These are phyloP conservation scores for Zele albiditarsus DNA, from an alignment of 2,888 invertebrate genomes.

Conservation along the genomic window DNA sequence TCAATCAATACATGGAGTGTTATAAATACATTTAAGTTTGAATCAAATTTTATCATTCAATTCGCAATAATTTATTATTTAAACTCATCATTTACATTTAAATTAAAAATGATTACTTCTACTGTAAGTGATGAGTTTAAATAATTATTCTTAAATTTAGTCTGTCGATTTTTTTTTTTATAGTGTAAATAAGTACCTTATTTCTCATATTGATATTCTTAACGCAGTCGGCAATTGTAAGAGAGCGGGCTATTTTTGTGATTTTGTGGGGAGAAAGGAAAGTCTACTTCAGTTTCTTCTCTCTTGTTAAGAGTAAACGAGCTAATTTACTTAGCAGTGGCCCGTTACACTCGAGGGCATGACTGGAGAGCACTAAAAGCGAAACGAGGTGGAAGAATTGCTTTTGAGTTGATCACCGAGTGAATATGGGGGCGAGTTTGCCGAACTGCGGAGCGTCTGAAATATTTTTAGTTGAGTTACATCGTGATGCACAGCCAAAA, in stretches of 20 bases:
- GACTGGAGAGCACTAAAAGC: slow-evolving; percentile 25
- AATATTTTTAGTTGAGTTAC: slow-evolving; percentile 12
- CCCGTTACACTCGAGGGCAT: slow-evolving; percentile 40
- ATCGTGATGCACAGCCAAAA: slow-evolving; percentile 12
- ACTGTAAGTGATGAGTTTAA: no score
- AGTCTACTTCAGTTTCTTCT: slow-evolving; percentile 8
- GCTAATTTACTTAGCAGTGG: slow-evolving; percentile 42
- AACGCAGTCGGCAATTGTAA: background rate
- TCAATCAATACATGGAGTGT: no score
- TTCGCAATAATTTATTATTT: no score
- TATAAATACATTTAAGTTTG: no score
- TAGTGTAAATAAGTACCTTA: background rate
- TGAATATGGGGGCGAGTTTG: slow-evolving; percentile 13
- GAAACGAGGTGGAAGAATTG: slow-evolving; percentile 37
- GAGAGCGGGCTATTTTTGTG: slow-evolving; percentile 1
- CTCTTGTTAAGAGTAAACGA: slow-evolving; percentile 35
- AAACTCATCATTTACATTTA: no score
- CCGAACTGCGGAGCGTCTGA: background rate
- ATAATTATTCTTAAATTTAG: no score
- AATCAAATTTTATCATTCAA: no score
- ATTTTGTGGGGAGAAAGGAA: slow-evolving; percentile 3
- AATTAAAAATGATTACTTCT: no score
- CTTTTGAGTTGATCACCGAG: slow-evolving; percentile 23
- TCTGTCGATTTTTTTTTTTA: no score
- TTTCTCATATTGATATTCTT: background rate